Conservation (phyloP, 2,888 invertebrate species). For the Drosophila cracens region DNA sequence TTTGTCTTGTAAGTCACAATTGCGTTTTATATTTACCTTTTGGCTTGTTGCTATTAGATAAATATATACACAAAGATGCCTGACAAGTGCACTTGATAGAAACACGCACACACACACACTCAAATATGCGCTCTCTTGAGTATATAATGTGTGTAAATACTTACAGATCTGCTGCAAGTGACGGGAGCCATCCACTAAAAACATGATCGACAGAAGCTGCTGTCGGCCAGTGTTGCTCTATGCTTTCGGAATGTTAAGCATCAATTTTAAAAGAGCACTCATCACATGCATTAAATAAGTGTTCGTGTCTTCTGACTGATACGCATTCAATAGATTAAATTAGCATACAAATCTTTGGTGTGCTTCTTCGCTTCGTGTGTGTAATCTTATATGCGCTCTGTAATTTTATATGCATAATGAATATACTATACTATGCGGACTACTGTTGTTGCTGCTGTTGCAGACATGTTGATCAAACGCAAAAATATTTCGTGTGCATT, state of each 20-base stretch:
- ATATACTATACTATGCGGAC: conserved; percentile 22
- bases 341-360: conserved; percentile 22
- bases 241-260: conserved; percentile 6
- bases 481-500: conserved; percentile 58
- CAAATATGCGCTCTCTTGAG: conserved; percentile 6
- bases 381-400: conserved; percentile 68
- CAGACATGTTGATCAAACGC: conserved; percentile 48
- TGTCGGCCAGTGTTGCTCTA: not conserved
- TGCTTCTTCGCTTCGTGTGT: conserved; percentile 21
- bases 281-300: conserved; percentile 9
- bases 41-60: conserved; percentile 47
- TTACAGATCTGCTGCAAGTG: conserved; percentile 6
- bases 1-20: conserved; percentile 18
- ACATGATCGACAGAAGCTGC: conserved; percentile 3
- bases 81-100: conserved; percentile 63
- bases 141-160: not conserved
- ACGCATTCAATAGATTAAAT: conserved; percentile 22
- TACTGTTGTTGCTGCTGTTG: conserved; percentile 51
- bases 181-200: not conserved
- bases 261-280: not conserved
- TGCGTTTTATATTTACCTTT: conserved; percentile 52
- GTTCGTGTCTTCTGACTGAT: conserved; percentile 4
- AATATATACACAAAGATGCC: conserved; percentile 48
- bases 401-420: conserved; percentile 65
- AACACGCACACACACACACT: not conserved